Conservation (phyloP, 1,140 invertebrate genomes). For the Idris sp. region DNA sequence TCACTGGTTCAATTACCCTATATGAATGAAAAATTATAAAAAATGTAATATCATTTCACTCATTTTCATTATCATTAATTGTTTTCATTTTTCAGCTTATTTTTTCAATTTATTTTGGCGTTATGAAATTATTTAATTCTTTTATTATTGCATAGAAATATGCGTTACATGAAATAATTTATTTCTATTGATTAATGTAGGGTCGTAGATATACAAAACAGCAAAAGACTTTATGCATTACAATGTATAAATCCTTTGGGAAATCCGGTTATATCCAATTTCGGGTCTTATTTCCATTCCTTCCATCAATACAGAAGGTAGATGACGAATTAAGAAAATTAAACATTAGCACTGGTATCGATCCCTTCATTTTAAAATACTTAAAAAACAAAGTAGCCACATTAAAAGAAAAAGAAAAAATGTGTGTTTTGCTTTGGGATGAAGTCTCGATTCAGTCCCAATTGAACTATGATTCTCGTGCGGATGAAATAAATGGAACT, state of each 20-base stretch:
- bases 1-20: no score
- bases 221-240: conserved; percentile 1
- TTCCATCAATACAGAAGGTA: conserved; percentile 2
- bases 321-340: conserved; percentile 7
- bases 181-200: conserved; percentile 1
- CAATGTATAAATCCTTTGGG: conserved; percentile 19
- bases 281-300: conserved; percentile 1
- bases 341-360: background rate
- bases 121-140: no score
- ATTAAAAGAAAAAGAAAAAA: conserved; percentile 9
- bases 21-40: no score
- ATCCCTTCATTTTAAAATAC: conserved; percentile 3
- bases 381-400: background rate
- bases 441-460: conserved; percentile 11
- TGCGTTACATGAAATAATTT: no score
- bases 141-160: no score
- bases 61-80: no score
- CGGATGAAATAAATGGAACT: conserved; percentile 2
- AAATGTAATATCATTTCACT: no score
- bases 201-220: conserved; percentile 9
- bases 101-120: no score
- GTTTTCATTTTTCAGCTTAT: no score
- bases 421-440: conserved; percentile 16
- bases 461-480: conserved; percentile 1
- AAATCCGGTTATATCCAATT: background rate